These are phyloP conservation scores for Drosophila trapezifrons DNA, from an alignment of 1,140 invertebrate species.

Conservation along the genomic window DNA sequence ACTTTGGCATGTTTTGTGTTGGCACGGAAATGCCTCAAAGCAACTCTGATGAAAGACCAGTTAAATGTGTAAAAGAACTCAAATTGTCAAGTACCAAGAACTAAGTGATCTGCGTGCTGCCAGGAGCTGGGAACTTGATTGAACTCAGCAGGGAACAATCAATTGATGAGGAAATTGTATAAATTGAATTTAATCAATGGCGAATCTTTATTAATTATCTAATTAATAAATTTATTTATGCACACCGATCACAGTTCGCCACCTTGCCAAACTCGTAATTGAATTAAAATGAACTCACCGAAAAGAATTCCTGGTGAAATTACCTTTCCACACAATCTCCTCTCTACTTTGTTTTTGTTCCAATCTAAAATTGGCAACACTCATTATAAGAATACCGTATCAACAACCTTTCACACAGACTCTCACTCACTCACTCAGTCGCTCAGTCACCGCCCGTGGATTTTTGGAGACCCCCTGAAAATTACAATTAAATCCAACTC, in stretches of 20 bases:
- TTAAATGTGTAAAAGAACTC: conserved; percentile 16
- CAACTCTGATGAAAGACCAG: conserved; percentile 48
- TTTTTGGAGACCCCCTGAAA: conserved; percentile 61
- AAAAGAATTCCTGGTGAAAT: conserved; percentile 23
- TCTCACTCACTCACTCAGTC: conserved; percentile 36
- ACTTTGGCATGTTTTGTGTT: conserved; percentile 71
- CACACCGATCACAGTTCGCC: background rate
- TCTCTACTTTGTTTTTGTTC: background rate
- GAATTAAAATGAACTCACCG: conserved; percentile 1
- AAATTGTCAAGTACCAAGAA: conserved; percentile 39
- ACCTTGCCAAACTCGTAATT: conserved; percentile 2
- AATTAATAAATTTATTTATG: background rate
- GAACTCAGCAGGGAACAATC: background rate
- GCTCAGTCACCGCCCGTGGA: conserved; percentile 12
- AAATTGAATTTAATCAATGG: background rate
- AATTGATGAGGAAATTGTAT: conserved; percentile 4
- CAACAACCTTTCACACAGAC: conserved; percentile 66
- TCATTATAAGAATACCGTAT: conserved; percentile 48
- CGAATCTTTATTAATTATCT: background rate
- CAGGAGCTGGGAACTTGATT: conserved; percentile 7
- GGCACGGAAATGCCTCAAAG: conserved; percentile 66
- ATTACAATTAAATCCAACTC: conserved; percentile 71
- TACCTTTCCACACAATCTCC: conserved; percentile 25
- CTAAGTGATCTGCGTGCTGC: conserved; percentile 23
- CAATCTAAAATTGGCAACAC: conserved; percentile 55